Evolutionary conservation across 1,140 invertebrate genomes (phyloP), one percentile per base, ranked within the genome.

Genomic region (Zaprionus capensis): DNA sequence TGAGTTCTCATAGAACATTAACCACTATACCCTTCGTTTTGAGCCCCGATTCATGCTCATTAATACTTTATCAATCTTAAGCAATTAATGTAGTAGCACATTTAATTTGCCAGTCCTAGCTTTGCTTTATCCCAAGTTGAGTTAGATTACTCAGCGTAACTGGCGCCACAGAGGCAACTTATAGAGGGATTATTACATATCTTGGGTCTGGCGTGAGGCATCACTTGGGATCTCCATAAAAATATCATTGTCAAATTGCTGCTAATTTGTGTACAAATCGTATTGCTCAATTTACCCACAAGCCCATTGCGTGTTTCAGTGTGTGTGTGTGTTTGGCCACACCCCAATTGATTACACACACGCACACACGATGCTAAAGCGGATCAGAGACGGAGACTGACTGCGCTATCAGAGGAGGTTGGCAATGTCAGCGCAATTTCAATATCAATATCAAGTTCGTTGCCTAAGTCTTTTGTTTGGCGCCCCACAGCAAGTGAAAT

Each of bases 401-500:
- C 17, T 36, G 49, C 38, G 55, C 62, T 49, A 67, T 67, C 44
- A 66, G 26, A n/a, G 20, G 53, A 20, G 26, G 38, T 73, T 73
- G 51, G 75, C 63, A 76, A 81, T 81, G 72, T 67, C 66, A 78
- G 71, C 65, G 71, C 65, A 81, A 88, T 90, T 90, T 90, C 85
- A 90, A 85, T 90, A 88, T 84, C 84, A 88, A 88, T 88, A 90
- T 82, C 86, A 90, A 90, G 85, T 90, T 90, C 81, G 85, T 90
- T 90, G 85, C 85, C 73, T 80, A 90, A 90, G 82, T 90, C 85
- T 90, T 85, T 88, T 85, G 85, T 90, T 85, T 80, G 49, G 44
- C 20, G 46, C 24, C 51, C 20, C 49, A 38, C 55, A 28, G 46
- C 67, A 72, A 78, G 75, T 78, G 63, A 81, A 81, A 84, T 78